phyloP scores from a whole-genome alignment of 2,797 vertebrate species.

The Micrastur ruficollis region DNA sequence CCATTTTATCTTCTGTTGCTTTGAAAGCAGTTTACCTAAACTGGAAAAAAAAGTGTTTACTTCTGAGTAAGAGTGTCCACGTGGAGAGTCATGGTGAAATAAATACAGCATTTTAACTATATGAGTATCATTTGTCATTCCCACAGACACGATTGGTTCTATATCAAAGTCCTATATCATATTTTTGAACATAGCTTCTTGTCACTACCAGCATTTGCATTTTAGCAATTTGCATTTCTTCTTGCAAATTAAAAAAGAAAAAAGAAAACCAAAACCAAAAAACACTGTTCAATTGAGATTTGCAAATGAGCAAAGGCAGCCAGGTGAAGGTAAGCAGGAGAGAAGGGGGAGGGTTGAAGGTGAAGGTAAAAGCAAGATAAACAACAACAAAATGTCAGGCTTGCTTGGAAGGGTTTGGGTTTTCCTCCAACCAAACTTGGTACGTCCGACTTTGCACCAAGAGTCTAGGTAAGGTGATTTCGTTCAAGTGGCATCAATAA shows the following conservation, averaged over 20 bases:
- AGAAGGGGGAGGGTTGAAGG: conserved; percentile 33
- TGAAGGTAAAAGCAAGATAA: not conserved
- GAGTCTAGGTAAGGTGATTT: not conserved
- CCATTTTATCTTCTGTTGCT: conserved; percentile 6
- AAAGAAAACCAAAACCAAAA: not conserved
- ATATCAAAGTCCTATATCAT: conserved; percentile 39
- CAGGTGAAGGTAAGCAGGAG: conserved; percentile 52
- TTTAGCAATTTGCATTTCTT: conserved; percentile 63
- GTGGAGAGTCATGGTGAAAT: not conserved
- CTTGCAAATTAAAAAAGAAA: conserved; percentile 60
- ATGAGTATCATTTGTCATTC: conserved; percentile 42
- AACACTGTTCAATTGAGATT: conserved; percentile 38
- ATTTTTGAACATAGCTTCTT: conserved; percentile 47
- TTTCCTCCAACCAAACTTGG: not conserved
- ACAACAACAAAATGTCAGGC: not conserved
- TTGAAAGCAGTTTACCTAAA: conserved; percentile 35
- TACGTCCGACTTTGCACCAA: not conserved
- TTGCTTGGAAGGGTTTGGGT: not conserved
- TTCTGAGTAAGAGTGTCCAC: conserved; percentile 25
- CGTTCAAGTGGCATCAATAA: not conserved
- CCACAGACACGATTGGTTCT: conserved; percentile 32
- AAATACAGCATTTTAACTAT: conserved; percentile 27
- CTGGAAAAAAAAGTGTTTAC: not conserved
- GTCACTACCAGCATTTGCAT: conserved; percentile 52
- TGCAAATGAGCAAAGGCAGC: conserved; percentile 62